Base-by-base conservation (phyloP, 2,888 invertebrate genomes). In the Epistrophe grossulariae region DNA sequence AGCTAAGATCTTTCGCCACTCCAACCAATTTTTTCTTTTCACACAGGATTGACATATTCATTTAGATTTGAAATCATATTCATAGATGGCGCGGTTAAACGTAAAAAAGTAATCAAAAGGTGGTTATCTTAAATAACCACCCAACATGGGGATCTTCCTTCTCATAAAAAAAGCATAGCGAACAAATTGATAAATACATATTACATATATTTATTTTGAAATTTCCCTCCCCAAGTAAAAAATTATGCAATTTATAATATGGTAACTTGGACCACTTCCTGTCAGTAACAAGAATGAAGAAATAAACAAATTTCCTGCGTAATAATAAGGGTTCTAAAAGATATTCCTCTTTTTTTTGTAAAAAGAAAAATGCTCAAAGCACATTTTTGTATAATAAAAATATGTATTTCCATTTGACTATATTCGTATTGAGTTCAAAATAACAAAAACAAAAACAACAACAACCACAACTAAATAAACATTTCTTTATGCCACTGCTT, bases 341-440 rank as follows among this genome's bases (percentile, higher is more conserved):
- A 45, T 28, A 45, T 45, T 31, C 28, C 11, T n/a, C 45, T 64
- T 45, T 28, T 28, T 64, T 45, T n/a, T 5, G 24, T 24, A 64
- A 19, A 40, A 28, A 66, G 5, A 43, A 28, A 66, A 62, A 24
- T 43, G 40, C 31, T 48, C 48, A 35, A 66, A 66, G 48, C 17
- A 48, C 31, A 48, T 43, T 24, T 50, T 48, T 66, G 35, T 66
- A 35, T 50, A 31, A 66, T 48, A 48, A 17, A 35, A n/a, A n/a
- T n/a, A n/a, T n/a, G n/a, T 35, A 43, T 43, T 66, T 66, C 48
- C 17, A 48, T 48, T 48, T 35, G 35, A 48, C 28, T 15, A 35
- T 1, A 66, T n/a, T n/a, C n/a, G n/a, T n/a, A n/a, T 66, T 66
- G 31, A 48, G 45, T 66, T 66, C 66, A 66, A 66, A 64, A 62